Evolutionary conservation across 2,888 invertebrate genomes (phyloP), one percentile per base, ranked within the genome.

Genomic region (Saturnia japonica): DNA sequence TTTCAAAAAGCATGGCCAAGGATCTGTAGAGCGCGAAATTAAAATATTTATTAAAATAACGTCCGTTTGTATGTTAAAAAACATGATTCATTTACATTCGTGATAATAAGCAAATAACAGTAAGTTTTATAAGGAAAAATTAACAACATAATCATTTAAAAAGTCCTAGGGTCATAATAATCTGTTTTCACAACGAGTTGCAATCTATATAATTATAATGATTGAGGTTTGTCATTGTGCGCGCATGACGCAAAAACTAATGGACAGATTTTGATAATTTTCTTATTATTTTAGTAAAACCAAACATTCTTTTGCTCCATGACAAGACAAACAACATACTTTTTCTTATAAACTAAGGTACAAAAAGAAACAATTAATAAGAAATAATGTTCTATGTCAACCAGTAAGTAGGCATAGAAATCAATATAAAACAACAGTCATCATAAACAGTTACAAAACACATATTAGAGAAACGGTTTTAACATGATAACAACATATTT

Each of bases 401-500:
- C 22, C 40, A 14, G 43, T 66, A 67, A 14, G 43, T 66, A 67
- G 51, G 34, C 43, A 69, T 45, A 70, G 34, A 40, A 64, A 40
- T 40, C 14, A 54, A 67, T 40, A 40, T 40, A 40, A 64, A 64
- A 64, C 64, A 67, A n/a, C 40, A 51, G 42, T 28, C 42, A 19
- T n/a, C 70, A 43, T 34, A 34, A 4, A 70, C 51, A 69, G 69
- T 69, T 69, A 69, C 64, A 70, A 66, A 66, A 70, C 67, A 69
- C 19, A 40, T 66, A 54, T 43, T 74, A 74, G 75, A 77, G 68
- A 69, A 80, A 77, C 79, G 76, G 81, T 77, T 82, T 79, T 68
- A 77, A 80, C 71, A 70, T 74, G 79, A 79, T 80, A 82, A 76
- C 78, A 78, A 76, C 72, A 28, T 60, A 74, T 84, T 84, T 84